These are phyloP conservation scores for Sicus ferrugineus DNA, from an alignment of 2,888 invertebrate species.

Conservation along the genomic window DNA sequence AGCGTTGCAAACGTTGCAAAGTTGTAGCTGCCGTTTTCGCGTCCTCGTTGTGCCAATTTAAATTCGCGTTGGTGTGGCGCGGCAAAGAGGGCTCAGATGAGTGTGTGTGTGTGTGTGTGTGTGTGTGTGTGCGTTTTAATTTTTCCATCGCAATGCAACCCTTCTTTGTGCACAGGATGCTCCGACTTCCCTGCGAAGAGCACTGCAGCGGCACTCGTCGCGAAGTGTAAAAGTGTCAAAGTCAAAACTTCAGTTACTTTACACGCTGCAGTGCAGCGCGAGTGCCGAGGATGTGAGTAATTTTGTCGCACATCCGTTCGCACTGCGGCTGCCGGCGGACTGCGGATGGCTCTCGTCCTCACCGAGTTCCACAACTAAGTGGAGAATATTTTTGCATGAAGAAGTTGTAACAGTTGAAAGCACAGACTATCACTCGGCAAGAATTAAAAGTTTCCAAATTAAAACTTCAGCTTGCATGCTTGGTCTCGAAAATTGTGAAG, in stretches of 20 bases:
- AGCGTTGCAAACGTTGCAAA: not conserved
- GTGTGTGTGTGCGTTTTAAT: not conserved
- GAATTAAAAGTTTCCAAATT: too few relatives aligned
- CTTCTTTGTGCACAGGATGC: not conserved
- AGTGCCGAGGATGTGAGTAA: slow-evolving; percentile 1
- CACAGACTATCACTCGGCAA: too few relatives aligned
- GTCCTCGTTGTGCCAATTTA: not conserved
- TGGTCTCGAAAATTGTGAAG: too few relatives aligned
- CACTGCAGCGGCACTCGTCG: not conserved
- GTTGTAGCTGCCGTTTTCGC: not conserved
- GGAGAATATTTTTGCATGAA: not conserved
- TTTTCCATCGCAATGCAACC: not conserved
- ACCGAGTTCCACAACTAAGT: not conserved
- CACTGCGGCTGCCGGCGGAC: not conserved
- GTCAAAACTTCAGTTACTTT: slow-evolving; percentile 7
- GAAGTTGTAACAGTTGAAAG: not conserved
- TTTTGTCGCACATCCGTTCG: slow-evolving; percentile 5
- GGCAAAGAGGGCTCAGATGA: too few relatives aligned
- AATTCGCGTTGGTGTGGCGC: not conserved
- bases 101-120: too few relatives aligned
- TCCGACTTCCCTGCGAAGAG: not conserved
- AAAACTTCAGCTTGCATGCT: not conserved
- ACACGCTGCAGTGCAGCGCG: not conserved
- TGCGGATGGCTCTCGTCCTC: not conserved
- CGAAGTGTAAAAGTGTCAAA: slow-evolving; percentile 11